Evolutionary conservation across 2,113 vertebrate species (phyloP).

Genomic region (Erinaceus europaeus): DNA sequence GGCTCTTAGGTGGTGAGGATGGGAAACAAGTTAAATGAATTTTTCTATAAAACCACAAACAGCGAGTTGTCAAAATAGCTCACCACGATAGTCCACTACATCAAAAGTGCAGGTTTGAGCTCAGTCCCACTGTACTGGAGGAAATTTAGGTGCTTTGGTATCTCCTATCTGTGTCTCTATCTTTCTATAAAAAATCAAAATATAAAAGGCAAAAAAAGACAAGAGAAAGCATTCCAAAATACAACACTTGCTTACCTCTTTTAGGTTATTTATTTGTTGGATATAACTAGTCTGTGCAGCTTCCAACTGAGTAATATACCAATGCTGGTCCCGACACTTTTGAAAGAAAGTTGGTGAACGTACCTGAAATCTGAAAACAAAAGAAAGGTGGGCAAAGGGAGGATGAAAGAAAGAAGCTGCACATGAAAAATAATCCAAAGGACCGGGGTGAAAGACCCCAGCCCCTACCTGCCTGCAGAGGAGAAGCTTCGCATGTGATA

Average conservation of each 20-base stretch:
- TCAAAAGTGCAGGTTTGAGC: too few relatives aligned
- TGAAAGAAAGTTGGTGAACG: slow-evolving; percentile 99
- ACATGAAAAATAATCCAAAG: too few relatives aligned
- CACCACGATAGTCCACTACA: too few relatives aligned
- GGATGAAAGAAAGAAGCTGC: too few relatives aligned
- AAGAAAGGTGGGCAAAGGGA: not conserved
- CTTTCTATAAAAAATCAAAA: slow-evolving; percentile 7
- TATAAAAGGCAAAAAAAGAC: not conserved
- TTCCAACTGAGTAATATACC: slow-evolving; percentile 98
- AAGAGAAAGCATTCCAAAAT: not conserved
- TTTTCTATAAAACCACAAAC: slow-evolving; percentile 16
- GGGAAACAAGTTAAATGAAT: not conserved
- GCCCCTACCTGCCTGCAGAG: too few relatives aligned
- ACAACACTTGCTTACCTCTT: slow-evolving; percentile 87
- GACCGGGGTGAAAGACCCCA: too few relatives aligned
- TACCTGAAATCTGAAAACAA: slow-evolving; percentile 92
- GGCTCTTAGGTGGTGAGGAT: not conserved
- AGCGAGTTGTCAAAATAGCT: too few relatives aligned
- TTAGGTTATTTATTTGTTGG: slow-evolving; percentile 98
- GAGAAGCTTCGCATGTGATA: too few relatives aligned
- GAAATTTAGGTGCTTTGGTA: too few relatives aligned
- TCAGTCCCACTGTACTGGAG: too few relatives aligned
- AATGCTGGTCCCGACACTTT: slow-evolving; percentile 97
- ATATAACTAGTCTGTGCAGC: slow-evolving; percentile 94
- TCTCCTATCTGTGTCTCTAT: too few relatives aligned